Evolutionary conservation across 2,797 vertebrate species (phyloP).

Genomic region (Clangula hyemalis): DNA sequence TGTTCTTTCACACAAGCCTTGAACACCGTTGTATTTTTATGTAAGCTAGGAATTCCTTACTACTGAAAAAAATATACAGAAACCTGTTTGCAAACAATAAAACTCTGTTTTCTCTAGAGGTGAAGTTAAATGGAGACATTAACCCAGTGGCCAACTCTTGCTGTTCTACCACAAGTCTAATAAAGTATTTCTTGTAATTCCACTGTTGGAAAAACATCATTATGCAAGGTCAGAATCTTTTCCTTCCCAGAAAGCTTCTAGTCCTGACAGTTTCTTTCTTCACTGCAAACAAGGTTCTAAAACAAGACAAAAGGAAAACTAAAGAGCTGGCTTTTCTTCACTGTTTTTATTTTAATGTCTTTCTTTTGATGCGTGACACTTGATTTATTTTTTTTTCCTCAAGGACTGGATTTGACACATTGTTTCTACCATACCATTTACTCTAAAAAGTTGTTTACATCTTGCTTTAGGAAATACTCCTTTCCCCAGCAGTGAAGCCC

Average conservation of each 20-base stretch:
- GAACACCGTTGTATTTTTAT: not conserved
- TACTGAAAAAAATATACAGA: not conserved
- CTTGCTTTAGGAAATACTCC: slow-evolving; percentile 84
- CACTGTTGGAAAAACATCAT: not conserved
- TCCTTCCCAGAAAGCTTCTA: not conserved
- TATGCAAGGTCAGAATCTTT: not conserved
- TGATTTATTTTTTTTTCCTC: not conserved
- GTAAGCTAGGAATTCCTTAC: not conserved
- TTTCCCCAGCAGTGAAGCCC: slow-evolving; percentile 91
- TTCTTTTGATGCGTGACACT: not conserved
- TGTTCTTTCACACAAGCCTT: not conserved
- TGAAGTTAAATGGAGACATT: not conserved
- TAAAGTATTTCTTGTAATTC: not conserved
- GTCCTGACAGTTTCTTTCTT: not conserved
- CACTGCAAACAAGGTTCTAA: not conserved
- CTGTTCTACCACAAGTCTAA: not conserved
- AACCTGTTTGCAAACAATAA: not conserved
- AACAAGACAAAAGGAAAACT: not conserved
- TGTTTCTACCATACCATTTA: not conserved
- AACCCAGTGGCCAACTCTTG: not conserved
- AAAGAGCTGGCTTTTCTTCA: not conserved
- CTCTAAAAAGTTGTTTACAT: not conserved
- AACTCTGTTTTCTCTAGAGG: not conserved
- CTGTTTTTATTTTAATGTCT: not conserved
- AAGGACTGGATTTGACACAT: not conserved